These are phyloP conservation scores for Apantesis nais DNA, from an alignment of 2,888 invertebrate genomes.

Conservation along the genomic window DNA sequence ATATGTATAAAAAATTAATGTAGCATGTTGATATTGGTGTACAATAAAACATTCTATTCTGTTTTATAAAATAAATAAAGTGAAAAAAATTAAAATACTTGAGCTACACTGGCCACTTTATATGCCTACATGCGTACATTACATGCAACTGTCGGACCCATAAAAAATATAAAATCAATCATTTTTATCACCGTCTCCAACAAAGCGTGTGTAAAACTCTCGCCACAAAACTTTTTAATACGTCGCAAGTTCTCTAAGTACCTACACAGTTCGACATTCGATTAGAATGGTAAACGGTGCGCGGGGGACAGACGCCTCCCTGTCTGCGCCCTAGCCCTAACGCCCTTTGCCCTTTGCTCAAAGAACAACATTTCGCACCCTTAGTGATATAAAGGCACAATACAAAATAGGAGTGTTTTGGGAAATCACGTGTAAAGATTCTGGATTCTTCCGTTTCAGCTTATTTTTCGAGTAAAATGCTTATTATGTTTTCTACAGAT, in stretches of 20 bases:
- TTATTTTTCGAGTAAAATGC: too few relatives aligned
- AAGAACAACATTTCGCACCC: constrained; percentile 45
- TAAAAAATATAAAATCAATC: constrained; percentile 3
- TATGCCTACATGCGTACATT: not conserved
- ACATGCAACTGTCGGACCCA: not conserved
- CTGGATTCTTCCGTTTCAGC: too few relatives aligned
- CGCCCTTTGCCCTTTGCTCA: constrained; percentile 65
- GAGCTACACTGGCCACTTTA: not conserved
- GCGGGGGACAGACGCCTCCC: constrained; percentile 54
- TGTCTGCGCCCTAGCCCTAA: constrained; percentile 55
- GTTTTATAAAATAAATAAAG: too few relatives aligned
- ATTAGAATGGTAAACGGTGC: constrained; percentile 60
- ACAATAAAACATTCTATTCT: too few relatives aligned
- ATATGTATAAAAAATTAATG: too few relatives aligned
- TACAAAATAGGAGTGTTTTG: too few relatives aligned
- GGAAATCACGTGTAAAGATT: too few relatives aligned
- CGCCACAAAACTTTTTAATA: constrained; percentile 40
- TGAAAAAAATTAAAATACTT: too few relatives aligned
- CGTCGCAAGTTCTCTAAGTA: constrained; percentile 35
- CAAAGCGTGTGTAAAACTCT: constrained; percentile 16
- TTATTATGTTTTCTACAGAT: too few relatives aligned
- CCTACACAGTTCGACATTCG: constrained; percentile 46
- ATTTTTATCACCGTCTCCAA: constrained; percentile 1
- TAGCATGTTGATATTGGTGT: too few relatives aligned
- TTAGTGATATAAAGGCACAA: too few relatives aligned